Evolutionary conservation across 2,113 vertebrate genomes (phyloP), one percentile per base, ranked within the genome.

Genomic region (Agelaius tricolor): DNA sequence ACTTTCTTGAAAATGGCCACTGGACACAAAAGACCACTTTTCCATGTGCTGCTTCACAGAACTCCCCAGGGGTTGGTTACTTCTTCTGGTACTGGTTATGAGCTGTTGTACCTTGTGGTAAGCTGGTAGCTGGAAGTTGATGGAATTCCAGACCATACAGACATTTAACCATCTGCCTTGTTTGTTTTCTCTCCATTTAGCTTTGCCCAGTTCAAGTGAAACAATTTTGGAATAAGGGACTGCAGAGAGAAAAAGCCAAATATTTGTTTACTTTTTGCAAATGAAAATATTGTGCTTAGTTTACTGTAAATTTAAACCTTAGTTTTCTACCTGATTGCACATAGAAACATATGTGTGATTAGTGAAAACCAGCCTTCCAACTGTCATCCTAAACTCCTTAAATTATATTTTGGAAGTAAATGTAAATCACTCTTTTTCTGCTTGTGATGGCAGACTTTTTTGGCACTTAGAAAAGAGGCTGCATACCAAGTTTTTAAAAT

Each of bases 251-350:
- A 93, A 91, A 77, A 89, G 82, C 78, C 78, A 88, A 93, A 62
- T 93, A 19, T 54, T 37, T 86, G 61, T 90, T 93, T 74, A 35
- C n/a, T 80, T 87, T 41, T 84, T 91, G 20, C 23, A 52, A 85
- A 66, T 20, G 9, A 80, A 93, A 89, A 81, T 78, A 47, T 82
- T 96, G 28, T 74, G 16, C n/a, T 79, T 71, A 20, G 15, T 39
- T 93, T 75, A 18, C 39, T 92, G 55, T 59, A 68, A 80, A 88
- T 95, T 86, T 82, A 30, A 92, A 96, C 81, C 87, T 89, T 55
- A 37, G 44, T 95, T 98, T 97, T 95, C 74, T 89, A 97, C 94
- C 71, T 41, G 67, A 55, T 63, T 71, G 44, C 21, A 91, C 93
- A 94, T 93, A 78, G 87, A 96, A 89, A 87, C 11, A 28, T 78